phyloP scores from a whole-genome alignment of 2,888 invertebrate genomes.

The Arctia plantaginis region DNA sequence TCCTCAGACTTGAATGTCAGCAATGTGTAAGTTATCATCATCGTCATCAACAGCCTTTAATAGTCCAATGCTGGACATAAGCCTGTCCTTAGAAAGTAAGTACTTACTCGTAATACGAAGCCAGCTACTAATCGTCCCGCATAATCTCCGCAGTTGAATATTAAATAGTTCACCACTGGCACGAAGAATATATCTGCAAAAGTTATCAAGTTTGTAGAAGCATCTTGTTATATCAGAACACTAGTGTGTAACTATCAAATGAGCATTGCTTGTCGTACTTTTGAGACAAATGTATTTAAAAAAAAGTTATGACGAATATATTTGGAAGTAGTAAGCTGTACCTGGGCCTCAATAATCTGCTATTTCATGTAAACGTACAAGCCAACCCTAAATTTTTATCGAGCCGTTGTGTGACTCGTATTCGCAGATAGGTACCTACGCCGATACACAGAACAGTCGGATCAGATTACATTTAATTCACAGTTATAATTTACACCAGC shows the following conservation, averaged over 20 bases:
- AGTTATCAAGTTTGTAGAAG: not conserved
- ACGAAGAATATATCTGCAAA: slow-evolving; percentile 95
- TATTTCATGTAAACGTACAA: too few relatives aligned
- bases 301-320: too few relatives aligned
- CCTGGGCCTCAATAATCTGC: too few relatives aligned
- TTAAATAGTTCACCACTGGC: slow-evolving; percentile 95
- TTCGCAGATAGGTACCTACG: not conserved
- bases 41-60: too few relatives aligned
- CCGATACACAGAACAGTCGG: not conserved
- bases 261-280: too few relatives aligned
- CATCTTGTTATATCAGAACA: not conserved
- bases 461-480: not conserved
- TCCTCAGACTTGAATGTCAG: too few relatives aligned
- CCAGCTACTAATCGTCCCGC: slow-evolving; percentile 93
- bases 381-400: too few relatives aligned
- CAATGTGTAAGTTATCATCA: too few relatives aligned
- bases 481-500: not conserved
- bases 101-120: slow-evolving; percentile 89
- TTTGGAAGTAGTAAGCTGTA: too few relatives aligned
- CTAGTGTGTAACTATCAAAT: not conserved
- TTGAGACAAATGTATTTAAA: too few relatives aligned
- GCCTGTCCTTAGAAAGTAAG: not conserved
- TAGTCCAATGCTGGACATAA: too few relatives aligned
- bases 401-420: not conserved
- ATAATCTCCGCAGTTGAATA: slow-evolving; percentile 96